Percentiles rank a stretch among this genome's conserved stretches.
phyloP scores from a whole-genome alignment of 2,797 vertebrate genomes.

The Mus caroli region DNA sequence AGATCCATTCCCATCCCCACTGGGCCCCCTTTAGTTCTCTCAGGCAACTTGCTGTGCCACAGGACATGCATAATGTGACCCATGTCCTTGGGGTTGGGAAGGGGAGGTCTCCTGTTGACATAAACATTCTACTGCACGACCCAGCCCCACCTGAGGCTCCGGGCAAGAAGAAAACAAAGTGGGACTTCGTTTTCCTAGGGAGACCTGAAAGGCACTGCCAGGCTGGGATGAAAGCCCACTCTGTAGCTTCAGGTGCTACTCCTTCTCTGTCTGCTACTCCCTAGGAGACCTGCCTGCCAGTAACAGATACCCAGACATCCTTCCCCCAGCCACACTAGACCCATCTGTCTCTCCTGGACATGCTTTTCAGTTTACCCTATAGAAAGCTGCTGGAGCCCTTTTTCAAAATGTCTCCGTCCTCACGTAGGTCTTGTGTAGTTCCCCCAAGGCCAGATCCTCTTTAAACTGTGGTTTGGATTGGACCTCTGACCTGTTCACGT shows the following conservation, averaged over 20 bases:
- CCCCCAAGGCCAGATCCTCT: not conserved
- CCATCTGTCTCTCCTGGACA: not conserved
- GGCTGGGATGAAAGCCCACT: not conserved
- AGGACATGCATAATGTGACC: not conserved
- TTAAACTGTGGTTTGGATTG: not conserved
- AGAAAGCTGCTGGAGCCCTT: not conserved
- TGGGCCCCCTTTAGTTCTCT: not conserved
- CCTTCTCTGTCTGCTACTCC: not conserved
- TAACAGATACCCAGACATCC: not conserved
- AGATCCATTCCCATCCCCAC: not conserved
- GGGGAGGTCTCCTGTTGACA: not conserved
- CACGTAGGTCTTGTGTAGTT: not conserved
- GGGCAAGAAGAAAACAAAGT: not conserved
- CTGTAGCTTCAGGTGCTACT: not conserved
- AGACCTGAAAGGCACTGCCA: not conserved
- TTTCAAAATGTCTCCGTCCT: not conserved
- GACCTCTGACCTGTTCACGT: not conserved
- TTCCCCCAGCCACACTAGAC: not conserved
- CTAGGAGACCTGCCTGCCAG: not conserved
- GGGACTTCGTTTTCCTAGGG: not conserved
- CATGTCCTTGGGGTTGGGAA: not conserved
- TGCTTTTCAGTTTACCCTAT: not conserved
- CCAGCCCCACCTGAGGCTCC: not conserved
- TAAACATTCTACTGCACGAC: not conserved
- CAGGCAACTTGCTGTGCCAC: rapidly evolving